A percentile compares a stretch with the other conserved stretches of the same genome.
Evolutionary conservation across 2,888 invertebrate species (phyloP).

Genomic region (Acrobasis suavella): DNA sequence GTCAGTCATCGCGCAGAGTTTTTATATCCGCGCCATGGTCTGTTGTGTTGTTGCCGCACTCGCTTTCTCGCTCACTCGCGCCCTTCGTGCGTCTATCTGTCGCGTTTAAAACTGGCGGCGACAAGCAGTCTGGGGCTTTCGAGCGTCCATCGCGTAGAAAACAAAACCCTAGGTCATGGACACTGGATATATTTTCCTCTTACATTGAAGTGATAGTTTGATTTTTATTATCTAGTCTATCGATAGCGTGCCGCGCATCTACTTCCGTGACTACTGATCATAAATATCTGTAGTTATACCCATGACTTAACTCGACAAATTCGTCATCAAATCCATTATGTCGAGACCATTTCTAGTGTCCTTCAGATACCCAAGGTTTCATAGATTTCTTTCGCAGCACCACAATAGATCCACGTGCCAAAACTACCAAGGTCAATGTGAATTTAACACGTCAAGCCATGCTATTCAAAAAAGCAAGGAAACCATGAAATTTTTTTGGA

Average conservation of each 20-base stretch:
- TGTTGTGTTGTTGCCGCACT: constrained; percentile 44
- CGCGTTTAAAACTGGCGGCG: constrained; percentile 71
- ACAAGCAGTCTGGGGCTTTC: constrained; percentile 79
- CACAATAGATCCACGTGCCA: constrained; percentile 36
- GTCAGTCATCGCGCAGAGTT: constrained; percentile 58
- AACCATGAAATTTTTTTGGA: constrained; percentile 45
- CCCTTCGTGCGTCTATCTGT: constrained; percentile 49
- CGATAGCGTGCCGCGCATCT: constrained; percentile 44
- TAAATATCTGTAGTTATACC: constrained; percentile 37
- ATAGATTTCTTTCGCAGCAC: constrained; percentile 21
- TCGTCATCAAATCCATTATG: neutral
- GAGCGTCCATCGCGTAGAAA: constrained; percentile 65
- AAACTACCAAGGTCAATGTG: constrained; percentile 48
- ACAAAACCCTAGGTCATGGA: constrained; percentile 75
- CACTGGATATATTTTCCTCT: constrained; percentile 70
- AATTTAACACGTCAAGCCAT: constrained; percentile 40
- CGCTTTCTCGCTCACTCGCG: constrained; percentile 64
- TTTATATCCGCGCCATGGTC: constrained; percentile 65
- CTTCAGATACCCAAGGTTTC: constrained; percentile 20
- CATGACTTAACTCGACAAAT: constrained; percentile 2
- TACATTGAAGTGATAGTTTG: constrained; percentile 45
- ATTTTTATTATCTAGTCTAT: constrained; percentile 46
- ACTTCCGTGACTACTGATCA: constrained; percentile 32
- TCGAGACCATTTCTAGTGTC: constrained; percentile 11
- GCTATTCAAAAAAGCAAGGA: constrained; percentile 46